Evolutionary conservation across 2,888 invertebrate genomes (phyloP).

Genomic region (Heteromurus nitidus): DNA sequence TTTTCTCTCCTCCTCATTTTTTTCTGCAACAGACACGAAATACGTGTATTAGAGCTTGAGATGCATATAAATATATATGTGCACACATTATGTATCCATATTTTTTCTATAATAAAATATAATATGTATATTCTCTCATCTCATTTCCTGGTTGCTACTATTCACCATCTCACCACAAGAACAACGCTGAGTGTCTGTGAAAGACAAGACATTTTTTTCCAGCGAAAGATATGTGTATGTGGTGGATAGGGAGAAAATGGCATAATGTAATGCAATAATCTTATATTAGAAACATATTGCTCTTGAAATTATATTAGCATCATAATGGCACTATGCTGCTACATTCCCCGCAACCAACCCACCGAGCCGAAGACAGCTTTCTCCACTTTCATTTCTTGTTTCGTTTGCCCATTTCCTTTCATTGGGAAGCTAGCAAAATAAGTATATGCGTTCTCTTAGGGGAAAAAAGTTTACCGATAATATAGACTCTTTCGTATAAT

Average conservation of each 20-base stretch:
- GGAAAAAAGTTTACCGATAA: too few species aligned
- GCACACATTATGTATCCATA: constrained; percentile 20
- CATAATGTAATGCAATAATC: constrained; percentile 14
- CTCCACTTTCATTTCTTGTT: constrained; percentile 28
- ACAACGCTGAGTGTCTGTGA: not conserved
- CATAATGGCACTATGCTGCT: constrained; percentile 24
- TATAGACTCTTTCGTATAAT: too few species aligned
- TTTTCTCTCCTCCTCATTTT: not conserved
- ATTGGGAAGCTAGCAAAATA: too few species aligned
- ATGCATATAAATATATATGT: not conserved
- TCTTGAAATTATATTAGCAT: constrained; percentile 40
- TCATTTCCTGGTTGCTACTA: not conserved
- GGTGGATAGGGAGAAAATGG: not conserved
- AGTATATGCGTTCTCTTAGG: too few species aligned
- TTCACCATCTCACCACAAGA: constrained; percentile 3
- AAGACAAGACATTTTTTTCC: too few species aligned
- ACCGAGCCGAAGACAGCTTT: too few species aligned
- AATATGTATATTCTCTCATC: not conserved
- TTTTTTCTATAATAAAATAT: constrained; percentile 32
- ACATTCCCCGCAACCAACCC: constrained; percentile 3
- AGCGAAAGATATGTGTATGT: not conserved
- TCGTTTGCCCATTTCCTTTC: not conserved
- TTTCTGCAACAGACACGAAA: not conserved
- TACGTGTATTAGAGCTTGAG: too few species aligned
- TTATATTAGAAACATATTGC: constrained; percentile 37